These are phyloP conservation scores for Danaus chrysippus DNA, from an alignment of 2,888 invertebrate genomes.

Conservation along the genomic window DNA sequence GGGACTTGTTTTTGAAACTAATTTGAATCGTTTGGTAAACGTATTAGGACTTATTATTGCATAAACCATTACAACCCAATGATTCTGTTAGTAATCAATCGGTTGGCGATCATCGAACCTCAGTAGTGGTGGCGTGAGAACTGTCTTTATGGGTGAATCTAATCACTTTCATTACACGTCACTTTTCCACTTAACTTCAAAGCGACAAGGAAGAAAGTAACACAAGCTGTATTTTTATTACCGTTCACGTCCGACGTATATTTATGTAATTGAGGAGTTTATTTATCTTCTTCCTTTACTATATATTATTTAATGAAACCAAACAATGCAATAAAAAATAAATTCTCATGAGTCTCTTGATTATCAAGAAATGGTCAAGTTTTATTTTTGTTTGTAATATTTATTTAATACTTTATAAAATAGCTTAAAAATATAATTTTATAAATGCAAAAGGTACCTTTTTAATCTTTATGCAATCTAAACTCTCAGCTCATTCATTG, in stretches of 20 bases:
- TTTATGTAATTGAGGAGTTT: slow-evolving; percentile 8
- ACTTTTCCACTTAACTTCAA: slow-evolving; percentile 17
- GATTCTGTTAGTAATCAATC: slow-evolving; percentile 1
- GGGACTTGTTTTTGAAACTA: not conserved
- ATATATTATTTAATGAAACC: slow-evolving; percentile 6
- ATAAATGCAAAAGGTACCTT: too few species aligned
- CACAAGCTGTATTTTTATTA: slow-evolving; percentile 8
- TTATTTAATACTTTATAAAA: too few species aligned
- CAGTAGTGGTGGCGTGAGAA: slow-evolving; percentile 23
- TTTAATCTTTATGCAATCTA: too few species aligned
- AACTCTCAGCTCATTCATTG: not conserved
- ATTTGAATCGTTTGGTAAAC: not conserved
- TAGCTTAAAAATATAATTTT: too few species aligned
- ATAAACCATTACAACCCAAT: not conserved
- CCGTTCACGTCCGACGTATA: not conserved
- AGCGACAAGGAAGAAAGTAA: slow-evolving; percentile 8
- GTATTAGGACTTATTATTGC: not conserved
- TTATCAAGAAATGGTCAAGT: too few species aligned
- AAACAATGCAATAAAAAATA: too few species aligned
- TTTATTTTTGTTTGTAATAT: too few species aligned
- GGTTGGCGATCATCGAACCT: slow-evolving; percentile 11
- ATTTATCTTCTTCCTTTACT: slow-evolving; percentile 17
- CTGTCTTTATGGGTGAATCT: slow-evolving; percentile 17
- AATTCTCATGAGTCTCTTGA: too few species aligned
- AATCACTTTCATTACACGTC: slow-evolving; percentile 25